Percentiles rank a stretch among this genome's conserved stretches.
Conservation (phyloP, 2,113 vertebrate genomes). For the Megaptera novaeangliae region DNA sequence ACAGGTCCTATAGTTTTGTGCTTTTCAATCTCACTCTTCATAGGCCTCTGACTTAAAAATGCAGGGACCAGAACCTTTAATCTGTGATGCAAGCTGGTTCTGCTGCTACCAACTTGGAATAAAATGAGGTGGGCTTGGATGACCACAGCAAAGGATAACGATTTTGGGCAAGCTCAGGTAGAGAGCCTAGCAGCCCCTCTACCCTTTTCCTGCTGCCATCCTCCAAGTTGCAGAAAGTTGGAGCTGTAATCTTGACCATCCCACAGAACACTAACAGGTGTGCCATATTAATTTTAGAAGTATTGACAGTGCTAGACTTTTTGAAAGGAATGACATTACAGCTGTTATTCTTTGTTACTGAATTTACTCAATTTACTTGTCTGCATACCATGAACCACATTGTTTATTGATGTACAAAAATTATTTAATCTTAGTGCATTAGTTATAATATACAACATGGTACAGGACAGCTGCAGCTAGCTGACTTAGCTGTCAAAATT, state of each 20-base stretch:
- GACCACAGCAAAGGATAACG: neutral
- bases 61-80: neutral
- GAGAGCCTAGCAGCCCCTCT: neutral
- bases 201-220: neutral
- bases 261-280: neutral
- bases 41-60: neutral
- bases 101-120: neutral
- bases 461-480: neutral
- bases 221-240: neutral
- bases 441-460: neutral
- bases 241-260: neutral
- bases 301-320: neutral
- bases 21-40: neutral
- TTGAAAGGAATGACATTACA: neutral
- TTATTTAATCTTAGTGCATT: conserved; percentile 21
- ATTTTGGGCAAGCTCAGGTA: neutral
- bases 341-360: conserved; percentile 16
- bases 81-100: neutral
- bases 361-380: conserved; percentile 29
- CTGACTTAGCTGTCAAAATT: neutral
- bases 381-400: neutral
- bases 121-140: neutral
- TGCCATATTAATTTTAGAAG: conserved; percentile 13
- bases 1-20: neutral
- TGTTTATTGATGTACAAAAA: conserved; percentile 26